phyloP scores from a whole-genome alignment of 1,140 invertebrate species.

The Drosophila eugracilis region DNA sequence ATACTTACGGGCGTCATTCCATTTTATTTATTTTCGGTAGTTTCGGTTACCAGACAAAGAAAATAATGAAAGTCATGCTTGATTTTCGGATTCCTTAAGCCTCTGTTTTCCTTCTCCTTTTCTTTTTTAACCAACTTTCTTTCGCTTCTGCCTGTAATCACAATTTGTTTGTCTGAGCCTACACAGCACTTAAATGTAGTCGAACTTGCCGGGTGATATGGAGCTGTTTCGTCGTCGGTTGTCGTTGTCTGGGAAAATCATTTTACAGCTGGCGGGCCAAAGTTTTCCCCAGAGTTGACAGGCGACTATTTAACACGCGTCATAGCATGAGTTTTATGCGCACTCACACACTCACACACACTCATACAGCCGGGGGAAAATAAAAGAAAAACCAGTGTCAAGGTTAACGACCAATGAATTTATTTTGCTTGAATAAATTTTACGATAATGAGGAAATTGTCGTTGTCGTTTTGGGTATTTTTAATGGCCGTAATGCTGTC shows the following conservation, averaged over 20 bases:
- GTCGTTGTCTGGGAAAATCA: slow-evolving; percentile 53
- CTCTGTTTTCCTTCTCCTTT: slow-evolving; percentile 20
- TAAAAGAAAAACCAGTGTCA: slow-evolving; percentile 85
- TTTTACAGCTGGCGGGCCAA: slow-evolving; percentile 47
- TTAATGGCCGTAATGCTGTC: slow-evolving; percentile 80
- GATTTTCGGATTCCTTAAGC: slow-evolving; percentile 35
- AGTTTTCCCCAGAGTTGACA: slow-evolving; percentile 62
- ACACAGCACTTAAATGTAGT: slow-evolving; percentile 48
- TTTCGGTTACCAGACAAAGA: slow-evolving; percentile 36
- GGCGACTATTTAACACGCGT: slow-evolving; percentile 81
- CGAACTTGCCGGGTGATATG: slow-evolving; percentile 39
- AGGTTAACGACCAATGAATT: slow-evolving; percentile 85
- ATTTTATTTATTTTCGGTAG: slow-evolving; percentile 38
- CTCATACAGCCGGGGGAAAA: slow-evolving; percentile 26
- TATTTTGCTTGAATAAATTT: slow-evolving; percentile 85
- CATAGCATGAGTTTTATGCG: slow-evolving; percentile 74
- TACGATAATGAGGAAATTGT: slow-evolving; percentile 85
- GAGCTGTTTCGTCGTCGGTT: slow-evolving; percentile 29
- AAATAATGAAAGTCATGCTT: slow-evolving; percentile 66
- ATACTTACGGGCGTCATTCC: slow-evolving; percentile 69
- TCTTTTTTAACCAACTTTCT: neutral
- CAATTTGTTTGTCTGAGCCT: slow-evolving; percentile 59
- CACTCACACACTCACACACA: slow-evolving; percentile 39
- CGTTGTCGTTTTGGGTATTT: slow-evolving; percentile 85
- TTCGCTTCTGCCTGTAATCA: slow-evolving; percentile 51